Evolutionary conservation across 2,113 vertebrate species (phyloP).

Genomic region (Nestor notabilis): DNA sequence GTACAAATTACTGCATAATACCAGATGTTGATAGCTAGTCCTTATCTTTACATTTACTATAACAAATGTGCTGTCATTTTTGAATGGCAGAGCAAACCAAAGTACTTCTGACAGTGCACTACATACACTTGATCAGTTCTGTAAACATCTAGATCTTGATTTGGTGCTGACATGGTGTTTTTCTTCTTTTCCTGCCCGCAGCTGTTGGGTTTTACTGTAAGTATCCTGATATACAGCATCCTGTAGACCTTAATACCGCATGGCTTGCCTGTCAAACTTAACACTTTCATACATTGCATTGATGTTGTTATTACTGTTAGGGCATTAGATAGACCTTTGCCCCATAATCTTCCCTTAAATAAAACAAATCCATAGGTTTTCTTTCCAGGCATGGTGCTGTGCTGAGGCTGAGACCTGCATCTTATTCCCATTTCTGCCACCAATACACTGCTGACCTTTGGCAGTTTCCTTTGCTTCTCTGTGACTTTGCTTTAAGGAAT

Average conservation of each 20-base stretch:
- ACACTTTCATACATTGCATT: neutral
- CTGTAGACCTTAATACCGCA: constrained; percentile 27
- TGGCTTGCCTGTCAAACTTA: constrained; percentile 39
- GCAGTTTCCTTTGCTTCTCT: neutral
- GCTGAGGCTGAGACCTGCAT: neutral
- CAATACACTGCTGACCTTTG: neutral
- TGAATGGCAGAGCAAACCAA: neutral
- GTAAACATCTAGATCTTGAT: neutral
- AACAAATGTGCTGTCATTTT: neutral
- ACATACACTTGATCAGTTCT: constrained; percentile 34
- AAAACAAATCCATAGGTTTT: neutral
- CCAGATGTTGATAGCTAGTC: neutral
- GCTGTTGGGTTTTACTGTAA: constrained; percentile 94
- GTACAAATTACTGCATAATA: neutral
- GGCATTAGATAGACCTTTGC: neutral
- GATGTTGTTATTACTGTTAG: neutral
- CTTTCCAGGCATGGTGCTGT: neutral
- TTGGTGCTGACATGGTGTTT: constrained; percentile 36
- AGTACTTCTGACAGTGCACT: neutral
- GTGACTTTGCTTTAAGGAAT: neutral
- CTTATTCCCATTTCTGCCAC: neutral
- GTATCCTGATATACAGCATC: constrained; percentile 70
- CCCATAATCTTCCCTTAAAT: neutral
- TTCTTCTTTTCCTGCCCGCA: constrained; percentile 72
- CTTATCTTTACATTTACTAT: neutral